These are phyloP conservation scores for Staurois parvus DNA, from an alignment of 2,797 vertebrate genomes.

Conservation along the genomic window DNA sequence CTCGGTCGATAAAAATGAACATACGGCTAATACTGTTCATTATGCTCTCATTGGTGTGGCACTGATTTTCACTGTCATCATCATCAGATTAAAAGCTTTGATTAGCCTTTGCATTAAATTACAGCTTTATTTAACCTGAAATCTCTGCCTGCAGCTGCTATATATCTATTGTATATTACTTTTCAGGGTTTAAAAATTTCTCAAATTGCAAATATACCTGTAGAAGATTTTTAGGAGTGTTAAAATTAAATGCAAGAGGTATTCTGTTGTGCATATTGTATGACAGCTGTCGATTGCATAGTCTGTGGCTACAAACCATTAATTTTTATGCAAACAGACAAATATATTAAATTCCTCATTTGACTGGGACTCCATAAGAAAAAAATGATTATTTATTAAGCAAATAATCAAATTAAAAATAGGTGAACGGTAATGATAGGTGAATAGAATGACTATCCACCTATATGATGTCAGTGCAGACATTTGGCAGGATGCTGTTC, in stretches of 20 bases:
- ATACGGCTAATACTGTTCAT: conserved; percentile 1
- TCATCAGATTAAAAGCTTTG: background rate
- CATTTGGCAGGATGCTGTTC: background rate
- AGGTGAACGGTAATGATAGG: too few species aligned
- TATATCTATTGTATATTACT: too few species aligned
- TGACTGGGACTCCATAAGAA: background rate
- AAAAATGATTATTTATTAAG: background rate
- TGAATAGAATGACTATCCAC: too few species aligned
- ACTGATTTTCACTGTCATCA: conserved; percentile 1
- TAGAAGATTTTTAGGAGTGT: background rate
- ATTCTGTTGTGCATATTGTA: too few species aligned
- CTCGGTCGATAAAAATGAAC: background rate
- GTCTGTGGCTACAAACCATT: background rate
- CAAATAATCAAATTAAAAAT: background rate
- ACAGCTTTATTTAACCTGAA: too few species aligned
- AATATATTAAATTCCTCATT: background rate
- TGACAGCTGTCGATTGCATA: background rate
- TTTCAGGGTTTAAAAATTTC: too few species aligned
- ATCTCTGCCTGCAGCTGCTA: too few species aligned
- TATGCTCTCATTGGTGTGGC: background rate
- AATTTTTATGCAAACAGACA: background rate
- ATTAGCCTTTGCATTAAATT: background rate
- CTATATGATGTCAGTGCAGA: background rate
- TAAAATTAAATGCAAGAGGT: background rate
- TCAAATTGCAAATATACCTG: too few species aligned